A percentile compares a stretch with the other conserved stretches of the same genome.
Evolutionary conservation across 1,140 invertebrate species (phyloP).

Genomic region (Luehdorfia chinensis): DNA sequence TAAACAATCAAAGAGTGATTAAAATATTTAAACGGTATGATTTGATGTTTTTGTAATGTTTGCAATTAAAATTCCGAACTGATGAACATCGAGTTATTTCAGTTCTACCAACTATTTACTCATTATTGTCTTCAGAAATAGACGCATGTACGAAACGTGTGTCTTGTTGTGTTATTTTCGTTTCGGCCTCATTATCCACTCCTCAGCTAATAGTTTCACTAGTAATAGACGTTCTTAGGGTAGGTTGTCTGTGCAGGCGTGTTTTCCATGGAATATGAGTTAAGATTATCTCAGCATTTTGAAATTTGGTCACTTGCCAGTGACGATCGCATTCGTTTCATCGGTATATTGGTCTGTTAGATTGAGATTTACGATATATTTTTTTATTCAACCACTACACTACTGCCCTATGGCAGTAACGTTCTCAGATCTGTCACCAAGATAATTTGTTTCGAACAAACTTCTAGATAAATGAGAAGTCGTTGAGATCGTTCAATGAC

Average conservation of each 20-base stretch:
- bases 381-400: too few species aligned
- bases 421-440: too few species aligned
- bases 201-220: background rate
- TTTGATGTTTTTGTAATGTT: too few species aligned
- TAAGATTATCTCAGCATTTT: constrained; percentile 20
- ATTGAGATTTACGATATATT: constrained; percentile 28
- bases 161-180: constrained; percentile 1
- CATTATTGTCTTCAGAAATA: constrained; percentile 14
- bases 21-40: too few species aligned
- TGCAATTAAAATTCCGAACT: background rate
- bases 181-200: constrained; percentile 12
- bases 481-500: too few species aligned
- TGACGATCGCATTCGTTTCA: constrained; percentile 7
- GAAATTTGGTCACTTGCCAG: constrained; percentile 44
- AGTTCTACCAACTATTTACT: constrained; percentile 3
- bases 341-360: constrained; percentile 18
- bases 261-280: constrained; percentile 11
- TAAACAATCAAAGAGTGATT: too few species aligned
- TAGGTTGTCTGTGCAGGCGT: constrained; percentile 7
- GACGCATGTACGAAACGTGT: background rate
- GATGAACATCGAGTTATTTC: constrained; percentile 3
- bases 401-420: too few species aligned
- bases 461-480: too few species aligned
- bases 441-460: too few species aligned
- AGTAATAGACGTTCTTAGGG: constrained; percentile 8